phyloP scores from a whole-genome alignment of 2,888 invertebrate species.

The Serripes groenlandicus region DNA sequence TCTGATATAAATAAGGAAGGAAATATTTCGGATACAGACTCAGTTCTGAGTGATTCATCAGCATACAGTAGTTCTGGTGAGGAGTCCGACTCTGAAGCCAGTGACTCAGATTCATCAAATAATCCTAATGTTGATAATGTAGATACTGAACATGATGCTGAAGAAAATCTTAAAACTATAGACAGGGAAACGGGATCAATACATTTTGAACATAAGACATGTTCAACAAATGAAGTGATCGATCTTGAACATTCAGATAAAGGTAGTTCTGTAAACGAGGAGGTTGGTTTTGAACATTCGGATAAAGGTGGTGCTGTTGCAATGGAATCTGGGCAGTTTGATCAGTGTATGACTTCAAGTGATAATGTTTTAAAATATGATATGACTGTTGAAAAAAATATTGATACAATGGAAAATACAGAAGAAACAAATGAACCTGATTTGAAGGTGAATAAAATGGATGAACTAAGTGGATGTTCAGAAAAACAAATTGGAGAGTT shows the following conservation, averaged over 20 bases:
- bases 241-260: too few relatives aligned
- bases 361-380: background rate
- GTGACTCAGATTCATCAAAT: slow-evolving; percentile 21
- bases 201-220: too few relatives aligned
- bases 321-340: background rate
- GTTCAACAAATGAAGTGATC: too few relatives aligned
- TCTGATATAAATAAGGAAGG: background rate
- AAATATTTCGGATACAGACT: slow-evolving; percentile 41
- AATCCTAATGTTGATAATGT: background rate
- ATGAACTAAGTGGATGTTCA: background rate
- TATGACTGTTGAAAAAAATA: background rate
- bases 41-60: slow-evolving; percentile 47
- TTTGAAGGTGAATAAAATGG: background rate
- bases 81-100: slow-evolving; percentile 50
- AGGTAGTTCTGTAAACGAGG: too few relatives aligned
- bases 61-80: slow-evolving; percentile 62
- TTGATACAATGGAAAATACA: background rate
- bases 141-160: background rate
- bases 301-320: background rate
- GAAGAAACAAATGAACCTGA: background rate
- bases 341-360: background rate
- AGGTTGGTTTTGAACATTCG: too few relatives aligned
- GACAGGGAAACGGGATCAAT: too few relatives aligned
- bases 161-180: too few relatives aligned
- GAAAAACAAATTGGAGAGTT: background rate